Evolutionary conservation across 2,888 invertebrate genomes (phyloP).

Genomic region (Choreutis nemorana): DNA sequence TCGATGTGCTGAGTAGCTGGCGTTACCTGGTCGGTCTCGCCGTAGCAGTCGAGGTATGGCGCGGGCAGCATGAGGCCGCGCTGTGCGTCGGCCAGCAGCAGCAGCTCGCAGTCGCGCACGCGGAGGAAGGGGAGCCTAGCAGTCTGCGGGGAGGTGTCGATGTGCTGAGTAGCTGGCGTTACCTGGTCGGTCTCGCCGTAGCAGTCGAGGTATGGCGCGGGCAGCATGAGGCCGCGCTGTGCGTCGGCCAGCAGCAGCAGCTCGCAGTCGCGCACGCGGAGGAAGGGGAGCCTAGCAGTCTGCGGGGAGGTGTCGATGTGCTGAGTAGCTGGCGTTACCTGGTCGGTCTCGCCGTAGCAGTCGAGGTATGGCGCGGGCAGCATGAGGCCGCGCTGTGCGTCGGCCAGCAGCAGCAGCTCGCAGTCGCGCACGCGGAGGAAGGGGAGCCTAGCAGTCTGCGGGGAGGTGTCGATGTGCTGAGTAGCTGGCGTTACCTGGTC

Average conservation of each 20-base stretch:
- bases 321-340: no score
- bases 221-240: slow-evolving; percentile 81
- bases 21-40: no score
- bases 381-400: slow-evolving; percentile 81
- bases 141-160: no score
- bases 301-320: no score
- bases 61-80: no score
- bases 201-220: slow-evolving; percentile 74
- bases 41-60: no score
- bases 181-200: slow-evolving; percentile 84
- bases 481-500: slow-evolving; percentile 78
- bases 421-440: slow-evolving; percentile 94
- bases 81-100: no score
- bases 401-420: slow-evolving; percentile 81
- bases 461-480: slow-evolving; percentile 82
- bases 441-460: slow-evolving; percentile 81
- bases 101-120: no score
- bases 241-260: slow-evolving; percentile 74
- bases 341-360: slow-evolving; percentile 84
- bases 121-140: no score
- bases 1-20: no score
- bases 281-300: neutral
- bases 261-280: slow-evolving; percentile 1
- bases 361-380: slow-evolving; percentile 89
- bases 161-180: no score